Conservation (phyloP, 2,888 invertebrate species). For the Pyrrhosoma nymphula region DNA sequence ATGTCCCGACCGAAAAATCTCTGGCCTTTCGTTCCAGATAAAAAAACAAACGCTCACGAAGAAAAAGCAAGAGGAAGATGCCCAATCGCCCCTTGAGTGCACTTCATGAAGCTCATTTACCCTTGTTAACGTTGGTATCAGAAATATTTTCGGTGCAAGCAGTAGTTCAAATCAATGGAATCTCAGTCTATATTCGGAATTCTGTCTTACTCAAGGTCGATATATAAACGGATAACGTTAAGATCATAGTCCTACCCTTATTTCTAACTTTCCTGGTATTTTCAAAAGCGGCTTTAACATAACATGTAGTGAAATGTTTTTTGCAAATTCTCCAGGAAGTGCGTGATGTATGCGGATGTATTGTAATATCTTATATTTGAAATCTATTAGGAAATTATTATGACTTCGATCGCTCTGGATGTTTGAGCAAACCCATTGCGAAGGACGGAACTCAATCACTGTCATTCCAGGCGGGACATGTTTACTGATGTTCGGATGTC, state of each 20-base stretch:
- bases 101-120: too few relatives aligned
- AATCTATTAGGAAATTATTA: not conserved
- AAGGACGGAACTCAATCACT: not conserved
- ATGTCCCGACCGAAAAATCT: constrained; percentile 9
- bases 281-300: too few relatives aligned
- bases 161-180: too few relatives aligned
- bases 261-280: too few relatives aligned
- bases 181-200: too few relatives aligned
- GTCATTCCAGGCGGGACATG: not conserved
- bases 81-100: not conserved
- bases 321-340: too few relatives aligned
- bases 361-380: not conserved
- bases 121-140: not conserved
- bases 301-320: too few relatives aligned
- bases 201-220: too few relatives aligned
- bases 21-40: not conserved
- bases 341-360: too few relatives aligned
- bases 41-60: not conserved
- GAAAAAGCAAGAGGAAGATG: not conserved
- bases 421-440: not conserved
- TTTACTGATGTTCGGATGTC: not conserved
- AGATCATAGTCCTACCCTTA: too few relatives aligned
- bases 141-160: not conserved
- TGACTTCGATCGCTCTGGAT: not conserved
- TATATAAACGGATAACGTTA: too few relatives aligned